Conservation (phyloP, 2,888 invertebrate species). For the Urechis unicinctus region DNA sequence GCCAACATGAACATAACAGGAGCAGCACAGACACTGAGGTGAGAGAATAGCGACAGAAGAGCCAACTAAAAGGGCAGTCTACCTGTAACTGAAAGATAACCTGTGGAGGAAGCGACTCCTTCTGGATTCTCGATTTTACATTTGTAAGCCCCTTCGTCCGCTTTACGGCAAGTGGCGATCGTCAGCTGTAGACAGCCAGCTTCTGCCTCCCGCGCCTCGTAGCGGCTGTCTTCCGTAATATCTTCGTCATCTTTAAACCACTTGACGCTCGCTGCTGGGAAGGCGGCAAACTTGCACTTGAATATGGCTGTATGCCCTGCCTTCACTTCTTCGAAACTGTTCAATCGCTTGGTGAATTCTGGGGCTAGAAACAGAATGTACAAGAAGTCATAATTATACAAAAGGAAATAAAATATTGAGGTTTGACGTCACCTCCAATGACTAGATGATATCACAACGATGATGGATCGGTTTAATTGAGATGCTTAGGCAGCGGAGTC, state of each 20-base stretch:
- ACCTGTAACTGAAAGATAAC: slow-evolving; percentile 23
- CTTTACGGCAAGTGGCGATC: slow-evolving; percentile 8
- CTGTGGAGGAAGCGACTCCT: slow-evolving; percentile 22
- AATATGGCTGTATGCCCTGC: slow-evolving; percentile 19
- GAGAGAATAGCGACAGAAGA: no score
- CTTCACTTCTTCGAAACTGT: slow-evolving; percentile 17
- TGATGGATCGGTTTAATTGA: no score
- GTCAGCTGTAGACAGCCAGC: slow-evolving; percentile 5
- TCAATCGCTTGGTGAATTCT: slow-evolving; percentile 20
- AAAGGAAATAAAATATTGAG: no score
- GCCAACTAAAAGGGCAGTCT: no score
- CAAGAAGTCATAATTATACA: no score
- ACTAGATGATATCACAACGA: no score
- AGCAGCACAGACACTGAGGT: no score
- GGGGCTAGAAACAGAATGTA: no score
- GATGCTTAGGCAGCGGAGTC: no score
- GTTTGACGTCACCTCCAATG: no score
- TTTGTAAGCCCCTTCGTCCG: slow-evolving; percentile 23
- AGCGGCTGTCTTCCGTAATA: slow-evolving; percentile 10
- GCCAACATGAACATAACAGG: no score
- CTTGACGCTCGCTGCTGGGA: slow-evolving; percentile 15
- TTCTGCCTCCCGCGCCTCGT: slow-evolving; percentile 4
- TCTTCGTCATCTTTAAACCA: slow-evolving; percentile 23
- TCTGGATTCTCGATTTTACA: slow-evolving; percentile 21
- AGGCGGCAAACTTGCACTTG: slow-evolving; percentile 15